Conservation (phyloP, 2,113 vertebrate genomes). For the Camelus bactrianus region DNA sequence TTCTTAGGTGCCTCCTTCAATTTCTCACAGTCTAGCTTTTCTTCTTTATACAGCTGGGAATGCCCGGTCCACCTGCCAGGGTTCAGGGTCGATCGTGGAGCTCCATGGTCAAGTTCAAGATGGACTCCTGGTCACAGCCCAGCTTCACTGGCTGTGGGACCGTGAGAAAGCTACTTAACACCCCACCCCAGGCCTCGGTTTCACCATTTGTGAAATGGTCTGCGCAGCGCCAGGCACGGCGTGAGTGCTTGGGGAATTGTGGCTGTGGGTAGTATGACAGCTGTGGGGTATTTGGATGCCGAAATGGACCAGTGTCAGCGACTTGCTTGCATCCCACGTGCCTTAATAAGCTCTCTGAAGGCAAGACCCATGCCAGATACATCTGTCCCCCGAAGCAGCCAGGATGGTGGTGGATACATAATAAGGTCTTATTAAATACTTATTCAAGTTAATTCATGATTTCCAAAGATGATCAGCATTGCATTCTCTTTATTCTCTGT, state of each 20-base stretch:
- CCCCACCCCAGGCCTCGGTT: not conserved
- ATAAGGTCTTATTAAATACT: not conserved
- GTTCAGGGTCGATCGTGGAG: not conserved
- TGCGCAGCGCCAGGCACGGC: not conserved
- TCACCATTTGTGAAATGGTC: not conserved
- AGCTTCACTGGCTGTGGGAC: not conserved
- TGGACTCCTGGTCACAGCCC: not conserved
- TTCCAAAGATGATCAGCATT: not conserved
- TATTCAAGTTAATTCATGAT: not conserved
- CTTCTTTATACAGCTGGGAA: not conserved
- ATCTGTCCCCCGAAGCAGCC: not conserved
- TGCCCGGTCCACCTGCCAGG: not conserved
- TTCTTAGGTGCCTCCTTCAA: not conserved
- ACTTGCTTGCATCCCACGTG: not conserved
- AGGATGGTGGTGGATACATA: not conserved
- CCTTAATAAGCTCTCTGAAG: not conserved
- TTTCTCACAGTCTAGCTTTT: not conserved
- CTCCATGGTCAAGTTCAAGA: not conserved
- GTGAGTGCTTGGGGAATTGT: not conserved
- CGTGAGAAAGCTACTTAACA: not conserved
- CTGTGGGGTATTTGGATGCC: not conserved
- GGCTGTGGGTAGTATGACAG: not conserved
- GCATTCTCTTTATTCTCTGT: not conserved
- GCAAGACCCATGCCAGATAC: too few species aligned
- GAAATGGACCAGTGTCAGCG: not conserved